Evolutionary conservation across 2,113 vertebrate species (phyloP), one percentile per base, ranked within the genome.

Genomic region (Laticauda colubrina): DNA sequence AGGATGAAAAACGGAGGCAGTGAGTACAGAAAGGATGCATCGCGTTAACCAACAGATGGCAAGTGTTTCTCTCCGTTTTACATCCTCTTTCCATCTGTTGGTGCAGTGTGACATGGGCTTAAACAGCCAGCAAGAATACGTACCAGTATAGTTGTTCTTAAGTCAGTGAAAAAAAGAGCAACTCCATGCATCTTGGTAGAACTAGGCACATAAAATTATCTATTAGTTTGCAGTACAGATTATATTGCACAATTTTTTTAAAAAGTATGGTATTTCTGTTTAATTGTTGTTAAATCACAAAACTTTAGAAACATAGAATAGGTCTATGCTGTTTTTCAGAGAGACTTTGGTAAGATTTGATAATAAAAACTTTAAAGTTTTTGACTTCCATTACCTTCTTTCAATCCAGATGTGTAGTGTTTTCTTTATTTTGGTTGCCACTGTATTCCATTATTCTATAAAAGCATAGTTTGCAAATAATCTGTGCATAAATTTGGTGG

Each of bases 121-220:
- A 89, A 11, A 26, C 91, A 96, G 94, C 93, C 92, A 89, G 92
- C 93, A 93, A 91, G 92, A 95, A 94, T 97, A 91, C 85, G 75
- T 94, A 75, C 94, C 94, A 95, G 94, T 94, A 34, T 95, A 92
- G 89, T 95, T 98, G 95, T 97, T 95, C 94, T 91, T 89, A 92
- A 94, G 92, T 92, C 93, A n/a, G 91, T 53, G 43, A 94, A 93
- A 91, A 94, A 95, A 95, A 94, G 91, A 93, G 95, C 91, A 94
- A 87, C 88, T 57, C 14, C 26, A 69, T 0, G 34, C 57, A 92
- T 89, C 93, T 91, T 61, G 94, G 89, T 93, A 88, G 91, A 93
- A 51, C 23, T 64, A 34, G 54, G 45, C 90, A 5, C 12, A 1
- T 51, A 64, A 87, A 87, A 92, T 61, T 88, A 64, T 88, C 24